Base-by-base conservation (phyloP, 2,888 invertebrate species). In the Encarsia formosa region DNA sequence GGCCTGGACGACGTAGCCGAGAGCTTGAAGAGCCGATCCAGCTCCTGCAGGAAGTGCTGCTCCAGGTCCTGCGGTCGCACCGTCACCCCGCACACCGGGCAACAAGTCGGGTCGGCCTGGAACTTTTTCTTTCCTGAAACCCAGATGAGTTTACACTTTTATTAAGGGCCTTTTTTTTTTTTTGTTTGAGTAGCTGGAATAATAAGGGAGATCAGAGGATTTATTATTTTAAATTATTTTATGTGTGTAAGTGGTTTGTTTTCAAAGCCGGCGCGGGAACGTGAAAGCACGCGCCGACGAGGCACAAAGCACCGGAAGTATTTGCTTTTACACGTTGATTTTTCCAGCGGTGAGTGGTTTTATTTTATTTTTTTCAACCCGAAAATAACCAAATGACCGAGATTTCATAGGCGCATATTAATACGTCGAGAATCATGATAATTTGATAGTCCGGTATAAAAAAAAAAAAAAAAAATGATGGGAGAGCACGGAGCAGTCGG, bases 31-130 rank as follows among this genome's bases (percentile, higher is more conserved):
- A 90, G 75, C 61, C 85, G 84, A 56, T 88, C 87, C 58, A 93
- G 78, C 76, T 94, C 94, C 56, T 88, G 79, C 41, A 82, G 76
- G 59, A 90, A 83, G 75, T 94, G 95, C 22, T 84, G 78, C 61
- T 91, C 89, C n/a, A 93, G 77, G 72, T 94, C 94, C 2, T 86
- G 84, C 2, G 85, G 81, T 41, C 91, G 78, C 37, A 95, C 80
- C 3, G 91, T 91, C 55, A 88, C 83, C 57, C 92, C 88, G 72
- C 95, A 95, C 1, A 91, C 87, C 0, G 95, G 94, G 72, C 95
- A 95, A 70, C 81, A 88, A n/a, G 82, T 80, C 13, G 86, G 81
- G 65, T 88, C 87, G 6, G 79, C 65, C 16, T 70, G 65, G 52
- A 73, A 72, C 54, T 73, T 74, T 62, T 73, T 74, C 59, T 74